Percentiles rank a stretch among this genome's conserved stretches.
Evolutionary conservation across 2,113 vertebrate species (phyloP).

Genomic region (Nicator chloris): DNA sequence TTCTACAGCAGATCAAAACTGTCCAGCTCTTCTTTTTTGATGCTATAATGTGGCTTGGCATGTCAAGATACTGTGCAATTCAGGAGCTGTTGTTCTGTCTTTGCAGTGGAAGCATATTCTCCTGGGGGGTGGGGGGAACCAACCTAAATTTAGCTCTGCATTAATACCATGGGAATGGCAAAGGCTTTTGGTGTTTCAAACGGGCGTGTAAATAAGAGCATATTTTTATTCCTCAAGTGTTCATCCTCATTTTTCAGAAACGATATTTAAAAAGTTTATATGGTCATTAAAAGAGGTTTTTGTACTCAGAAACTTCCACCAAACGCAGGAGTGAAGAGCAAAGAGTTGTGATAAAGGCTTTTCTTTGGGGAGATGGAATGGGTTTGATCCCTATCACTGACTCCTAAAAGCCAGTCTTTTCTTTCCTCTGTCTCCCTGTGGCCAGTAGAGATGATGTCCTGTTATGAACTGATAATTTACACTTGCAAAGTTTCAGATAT

Average conservation of each 20-base stretch:
- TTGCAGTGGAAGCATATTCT: background rate
- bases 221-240: background rate
- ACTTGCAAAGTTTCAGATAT: background rate
- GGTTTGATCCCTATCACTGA: background rate
- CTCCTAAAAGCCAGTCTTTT: background rate
- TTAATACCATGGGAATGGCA: background rate
- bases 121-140: background rate
- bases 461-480: background rate
- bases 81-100: background rate
- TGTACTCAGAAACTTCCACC: background rate
- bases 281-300: background rate
- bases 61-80: background rate
- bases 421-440: background rate
- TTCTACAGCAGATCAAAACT: background rate
- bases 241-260: background rate
- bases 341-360: background rate
- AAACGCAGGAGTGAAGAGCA: background rate
- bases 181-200: background rate
- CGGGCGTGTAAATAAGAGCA: background rate
- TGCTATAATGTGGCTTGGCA: slow-evolving; percentile 22
- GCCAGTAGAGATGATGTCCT: background rate
- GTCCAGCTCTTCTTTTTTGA: background rate
- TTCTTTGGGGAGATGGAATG: background rate
- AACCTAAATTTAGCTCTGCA: background rate
- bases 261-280: background rate